phyloP scores from a whole-genome alignment of 2,797 vertebrate genomes.

The Esox masquinongy region DNA sequence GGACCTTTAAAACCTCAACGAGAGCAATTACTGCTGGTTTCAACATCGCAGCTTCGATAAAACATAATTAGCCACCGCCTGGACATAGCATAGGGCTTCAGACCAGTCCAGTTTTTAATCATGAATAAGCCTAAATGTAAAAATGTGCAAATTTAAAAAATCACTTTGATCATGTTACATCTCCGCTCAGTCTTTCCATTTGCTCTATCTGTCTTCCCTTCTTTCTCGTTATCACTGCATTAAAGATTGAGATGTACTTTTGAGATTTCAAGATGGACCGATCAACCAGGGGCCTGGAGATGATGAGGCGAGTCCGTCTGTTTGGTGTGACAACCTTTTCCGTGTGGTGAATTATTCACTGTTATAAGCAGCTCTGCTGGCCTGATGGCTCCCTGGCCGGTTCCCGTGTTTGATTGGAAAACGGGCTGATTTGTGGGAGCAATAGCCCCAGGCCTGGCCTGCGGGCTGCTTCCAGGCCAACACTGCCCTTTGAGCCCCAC shows the following conservation, averaged over 20 bases:
- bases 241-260: conserved; percentile 73
- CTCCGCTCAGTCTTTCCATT: neutral
- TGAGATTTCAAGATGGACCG: conserved; percentile 24
- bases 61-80: conserved; percentile 64
- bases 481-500: conserved; percentile 43
- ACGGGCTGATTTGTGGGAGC: conserved; percentile 75
- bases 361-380: conserved; percentile 73
- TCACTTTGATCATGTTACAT: conserved; percentile 66
- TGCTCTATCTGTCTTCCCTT: conserved; percentile 21
- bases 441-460: conserved; percentile 76
- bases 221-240: conserved; percentile 57
- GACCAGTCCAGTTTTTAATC: conserved; percentile 55
- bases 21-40: conserved; percentile 64
- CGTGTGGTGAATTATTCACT: conserved; percentile 79
- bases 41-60: conserved; percentile 68
- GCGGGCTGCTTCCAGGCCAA: conserved; percentile 65
- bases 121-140: conserved; percentile 55
- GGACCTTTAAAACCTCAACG: conserved; percentile 52
- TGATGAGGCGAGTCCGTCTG: conserved; percentile 43
- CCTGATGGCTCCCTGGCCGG: conserved; percentile 57
- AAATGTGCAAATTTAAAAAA: conserved; percentile 59
- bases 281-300: conserved; percentile 5
- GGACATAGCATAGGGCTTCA: conserved; percentile 62
- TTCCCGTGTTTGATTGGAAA: conserved; percentile 78
- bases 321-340: conserved; percentile 64